phyloP scores from a whole-genome alignment of 2,113 vertebrate genomes.

The Turnix velox region DNA sequence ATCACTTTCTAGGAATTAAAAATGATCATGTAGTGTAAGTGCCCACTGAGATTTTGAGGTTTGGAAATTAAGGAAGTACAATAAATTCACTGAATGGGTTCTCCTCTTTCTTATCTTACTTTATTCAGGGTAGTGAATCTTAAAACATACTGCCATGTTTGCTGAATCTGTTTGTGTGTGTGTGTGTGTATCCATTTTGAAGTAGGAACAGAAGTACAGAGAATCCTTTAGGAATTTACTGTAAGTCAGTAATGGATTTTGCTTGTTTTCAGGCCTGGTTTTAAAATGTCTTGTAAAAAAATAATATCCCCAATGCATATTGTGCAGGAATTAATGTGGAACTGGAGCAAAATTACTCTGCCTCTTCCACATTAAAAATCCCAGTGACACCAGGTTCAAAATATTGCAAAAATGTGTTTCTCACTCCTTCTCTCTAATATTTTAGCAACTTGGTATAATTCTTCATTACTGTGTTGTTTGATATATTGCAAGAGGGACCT shows the following conservation, averaged over 20 bases:
- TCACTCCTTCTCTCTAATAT: constrained; percentile 4
- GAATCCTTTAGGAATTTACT: constrained; percentile 67
- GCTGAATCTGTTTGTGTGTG: constrained; percentile 4
- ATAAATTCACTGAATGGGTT: constrained; percentile 19
- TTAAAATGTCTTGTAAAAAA: constrained; percentile 68
- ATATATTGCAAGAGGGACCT: constrained; percentile 14
- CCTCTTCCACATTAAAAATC: constrained; percentile 43
- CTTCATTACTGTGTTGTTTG: constrained; percentile 13
- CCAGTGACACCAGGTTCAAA: constrained; percentile 50
- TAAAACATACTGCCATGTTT: constrained; percentile 38
- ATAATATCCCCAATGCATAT: constrained; percentile 62
- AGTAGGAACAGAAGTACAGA: constrained; percentile 49
- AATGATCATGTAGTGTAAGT: background rate
- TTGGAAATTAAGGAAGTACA: constrained; percentile 8
- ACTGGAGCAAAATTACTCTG: constrained; percentile 58
- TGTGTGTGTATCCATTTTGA: constrained; percentile 7
- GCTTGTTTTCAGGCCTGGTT: constrained; percentile 58
- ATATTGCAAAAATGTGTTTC: constrained; percentile 40
- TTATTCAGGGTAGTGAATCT: constrained; percentile 22
- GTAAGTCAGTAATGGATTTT: constrained; percentile 71
- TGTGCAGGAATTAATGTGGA: constrained; percentile 63
- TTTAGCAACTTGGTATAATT: constrained; percentile 31
- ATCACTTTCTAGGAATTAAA: constrained; percentile 56
- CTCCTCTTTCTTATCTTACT: background rate
- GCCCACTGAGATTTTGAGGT: background rate